Conservation (phyloP, 2,113 vertebrate genomes). For the Carassius auratus region DNA sequence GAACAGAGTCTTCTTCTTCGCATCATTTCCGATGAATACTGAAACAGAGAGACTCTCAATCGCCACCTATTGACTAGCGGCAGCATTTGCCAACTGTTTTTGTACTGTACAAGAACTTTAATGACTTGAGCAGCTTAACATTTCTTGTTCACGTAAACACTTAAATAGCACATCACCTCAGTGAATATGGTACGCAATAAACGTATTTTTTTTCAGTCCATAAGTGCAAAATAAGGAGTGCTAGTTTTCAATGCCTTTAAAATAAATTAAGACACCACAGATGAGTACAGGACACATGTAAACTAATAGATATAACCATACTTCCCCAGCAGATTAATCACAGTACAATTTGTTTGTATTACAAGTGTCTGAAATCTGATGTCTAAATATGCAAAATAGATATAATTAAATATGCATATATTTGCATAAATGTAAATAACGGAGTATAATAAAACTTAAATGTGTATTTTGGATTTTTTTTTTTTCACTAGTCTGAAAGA, state of each 20-base stretch:
- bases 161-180: neutral
- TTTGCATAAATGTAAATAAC: neutral
- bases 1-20: neutral
- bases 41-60: neutral
- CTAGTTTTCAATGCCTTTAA: conserved; percentile 16
- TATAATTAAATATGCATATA: conserved; percentile 6
- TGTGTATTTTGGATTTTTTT: neutral
- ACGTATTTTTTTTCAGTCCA: neutral
- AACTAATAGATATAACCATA: neutral
- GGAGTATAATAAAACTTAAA: neutral
- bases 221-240: neutral
- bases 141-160: neutral
- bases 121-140: neutral
- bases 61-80: neutral
- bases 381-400: neutral
- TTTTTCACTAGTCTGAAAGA: neutral
- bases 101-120: neutral
- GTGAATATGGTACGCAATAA: neutral
- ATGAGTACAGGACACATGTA: neutral
- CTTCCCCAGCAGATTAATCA: neutral
- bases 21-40: neutral
- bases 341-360: neutral
- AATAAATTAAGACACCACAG: neutral
- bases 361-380: neutral
- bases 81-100: no score